These are phyloP conservation scores for Polymixis flavicincta DNA, from an alignment of 2,888 invertebrate genomes.

Conservation along the genomic window DNA sequence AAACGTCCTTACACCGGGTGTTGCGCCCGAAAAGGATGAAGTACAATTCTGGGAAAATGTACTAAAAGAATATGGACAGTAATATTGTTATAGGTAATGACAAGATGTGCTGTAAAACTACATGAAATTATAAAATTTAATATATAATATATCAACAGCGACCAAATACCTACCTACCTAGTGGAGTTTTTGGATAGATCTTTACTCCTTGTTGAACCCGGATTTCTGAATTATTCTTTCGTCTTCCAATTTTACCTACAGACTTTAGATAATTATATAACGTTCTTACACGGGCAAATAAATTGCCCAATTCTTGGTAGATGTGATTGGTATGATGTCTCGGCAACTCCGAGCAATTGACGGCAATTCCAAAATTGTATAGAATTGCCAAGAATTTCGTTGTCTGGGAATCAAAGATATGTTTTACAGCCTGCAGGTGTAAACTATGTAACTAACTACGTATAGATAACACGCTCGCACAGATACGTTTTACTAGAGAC, in stretches of 20 bases:
- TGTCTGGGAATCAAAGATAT: background rate
- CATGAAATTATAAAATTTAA: background rate
- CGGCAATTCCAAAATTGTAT: background rate
- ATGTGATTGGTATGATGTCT: background rate
- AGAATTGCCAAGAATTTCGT: background rate
- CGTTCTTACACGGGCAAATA: background rate
- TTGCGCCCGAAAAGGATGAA: slow-evolving; percentile 66
- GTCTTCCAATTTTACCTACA: background rate
- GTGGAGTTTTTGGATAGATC: background rate
- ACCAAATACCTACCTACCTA: background rate
- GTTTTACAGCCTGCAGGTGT: background rate
- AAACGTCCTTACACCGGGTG: slow-evolving; percentile 60
- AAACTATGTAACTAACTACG: too few relatives aligned
- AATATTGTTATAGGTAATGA: background rate
- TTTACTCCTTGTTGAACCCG: background rate
- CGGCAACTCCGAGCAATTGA: background rate
- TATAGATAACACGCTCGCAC: too few relatives aligned
- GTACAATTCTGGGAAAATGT: slow-evolving; percentile 73
- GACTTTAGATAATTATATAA: too few relatives aligned
- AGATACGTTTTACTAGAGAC: too few relatives aligned
- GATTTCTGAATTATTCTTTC: background rate
- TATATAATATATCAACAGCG: background rate
- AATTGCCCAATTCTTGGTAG: background rate
- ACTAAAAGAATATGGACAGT: slow-evolving; percentile 61
- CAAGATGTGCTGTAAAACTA: background rate